Conservation (phyloP, 2,888 invertebrate genomes). For the Sinelater perroti region DNA sequence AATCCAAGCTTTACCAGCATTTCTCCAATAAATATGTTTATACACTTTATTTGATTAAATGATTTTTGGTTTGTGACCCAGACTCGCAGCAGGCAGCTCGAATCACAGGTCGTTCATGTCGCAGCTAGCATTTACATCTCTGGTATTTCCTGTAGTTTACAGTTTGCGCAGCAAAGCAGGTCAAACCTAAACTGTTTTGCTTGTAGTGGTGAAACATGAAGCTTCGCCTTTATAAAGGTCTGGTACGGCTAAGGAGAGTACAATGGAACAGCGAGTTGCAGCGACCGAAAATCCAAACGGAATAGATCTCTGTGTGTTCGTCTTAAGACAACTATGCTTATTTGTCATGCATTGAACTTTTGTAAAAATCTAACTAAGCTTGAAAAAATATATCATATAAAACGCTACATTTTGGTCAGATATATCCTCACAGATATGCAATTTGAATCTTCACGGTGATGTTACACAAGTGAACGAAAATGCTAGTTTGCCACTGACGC, state of each 20-base stretch:
- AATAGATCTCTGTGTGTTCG: slow-evolving; percentile 12
- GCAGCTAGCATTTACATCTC: slow-evolving; percentile 27
- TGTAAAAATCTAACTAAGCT: slow-evolving; percentile 52
- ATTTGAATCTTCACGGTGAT: slow-evolving; percentile 42
- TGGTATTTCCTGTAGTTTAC: slow-evolving; percentile 20
- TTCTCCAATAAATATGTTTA: slow-evolving; percentile 34
- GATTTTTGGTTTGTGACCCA: slow-evolving; percentile 22
- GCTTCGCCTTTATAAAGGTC: slow-evolving; percentile 3
- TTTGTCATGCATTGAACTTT: slow-evolving; percentile 28
- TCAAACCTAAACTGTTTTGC: slow-evolving; percentile 20
- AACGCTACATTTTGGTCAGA: slow-evolving; percentile 49
- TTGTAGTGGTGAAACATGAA: slow-evolving; percentile 1
- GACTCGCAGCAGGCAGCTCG: slow-evolving; percentile 5
- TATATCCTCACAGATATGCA: slow-evolving; percentile 52
- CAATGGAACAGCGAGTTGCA: background rate
- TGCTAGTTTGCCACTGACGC: slow-evolving; percentile 8
- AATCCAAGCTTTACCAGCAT: too few species aligned
- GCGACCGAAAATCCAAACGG: slow-evolving; percentile 14
- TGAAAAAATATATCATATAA: slow-evolving; percentile 54
- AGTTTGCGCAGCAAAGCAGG: slow-evolving; percentile 13
- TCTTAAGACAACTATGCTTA: slow-evolving; percentile 19
- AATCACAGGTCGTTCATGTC: slow-evolving; percentile 13
- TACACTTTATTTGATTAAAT: slow-evolving; percentile 34
- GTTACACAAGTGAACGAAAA: slow-evolving; percentile 20
- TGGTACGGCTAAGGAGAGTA: slow-evolving; percentile 8